phyloP scores from a whole-genome alignment of 2,113 vertebrate genomes.

The Pluvianellus socialis region DNA sequence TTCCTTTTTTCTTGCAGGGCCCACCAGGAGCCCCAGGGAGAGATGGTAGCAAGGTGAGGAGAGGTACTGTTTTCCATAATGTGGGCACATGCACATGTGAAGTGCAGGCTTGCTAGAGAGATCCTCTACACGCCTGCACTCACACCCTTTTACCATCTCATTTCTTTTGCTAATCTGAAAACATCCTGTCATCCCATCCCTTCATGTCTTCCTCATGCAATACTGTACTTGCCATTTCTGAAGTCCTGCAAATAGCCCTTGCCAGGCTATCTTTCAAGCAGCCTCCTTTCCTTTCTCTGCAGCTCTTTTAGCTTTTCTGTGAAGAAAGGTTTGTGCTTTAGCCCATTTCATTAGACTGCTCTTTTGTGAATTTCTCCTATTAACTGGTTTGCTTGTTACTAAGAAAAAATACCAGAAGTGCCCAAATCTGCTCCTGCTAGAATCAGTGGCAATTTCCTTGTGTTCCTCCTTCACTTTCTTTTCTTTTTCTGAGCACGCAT shows the following conservation, averaged over 20 bases:
- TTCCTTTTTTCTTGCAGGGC: slow-evolving; percentile 78
- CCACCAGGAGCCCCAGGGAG: slow-evolving; percentile 88
- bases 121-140: not conserved
- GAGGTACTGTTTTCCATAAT: not conserved
- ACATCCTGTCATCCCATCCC: not conserved
- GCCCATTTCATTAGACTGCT: not conserved
- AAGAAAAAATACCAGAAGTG: not conserved
- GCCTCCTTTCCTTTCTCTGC: not conserved
- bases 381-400: not conserved
- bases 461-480: not conserved
- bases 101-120: not conserved
- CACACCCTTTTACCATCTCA: not conserved
- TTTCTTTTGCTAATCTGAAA: not conserved
- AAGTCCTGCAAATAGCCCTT: not conserved
- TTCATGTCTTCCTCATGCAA: not conserved
- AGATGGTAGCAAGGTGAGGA: slow-evolving; percentile 88
- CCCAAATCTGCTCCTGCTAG: not conserved
- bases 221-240: not conserved
- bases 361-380: not conserved
- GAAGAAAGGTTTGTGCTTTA: not conserved
- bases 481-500: not conserved
- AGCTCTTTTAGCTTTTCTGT: not conserved
- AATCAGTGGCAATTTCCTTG: not conserved
- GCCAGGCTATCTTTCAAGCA: not conserved
- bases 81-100: not conserved